Conservation (phyloP, 1,140 invertebrate genomes). For the Eriosoma lanigerum region DNA sequence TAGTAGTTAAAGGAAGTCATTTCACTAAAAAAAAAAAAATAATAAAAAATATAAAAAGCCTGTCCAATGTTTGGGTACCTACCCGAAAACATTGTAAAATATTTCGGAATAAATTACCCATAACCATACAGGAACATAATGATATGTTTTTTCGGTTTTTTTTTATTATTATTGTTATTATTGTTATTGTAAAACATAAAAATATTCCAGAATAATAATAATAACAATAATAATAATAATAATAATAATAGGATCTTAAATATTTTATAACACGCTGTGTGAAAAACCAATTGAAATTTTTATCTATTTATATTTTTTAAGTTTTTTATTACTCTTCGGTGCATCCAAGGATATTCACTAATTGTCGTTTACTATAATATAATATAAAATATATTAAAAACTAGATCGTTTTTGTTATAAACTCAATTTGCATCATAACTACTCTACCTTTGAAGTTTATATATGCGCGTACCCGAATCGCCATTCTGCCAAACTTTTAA, state of each 20-base stretch:
- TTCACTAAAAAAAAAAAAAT: constrained; percentile 1
- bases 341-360: too few relatives aligned
- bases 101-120: constrained; percentile 30
- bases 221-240: too few relatives aligned
- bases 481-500: too few relatives aligned
- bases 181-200: constrained; percentile 15
- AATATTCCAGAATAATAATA: constrained; percentile 13
- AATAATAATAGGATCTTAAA: constrained; percentile 8
- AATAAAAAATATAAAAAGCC: too few relatives aligned
- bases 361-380: too few relatives aligned
- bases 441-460: too few relatives aligned
- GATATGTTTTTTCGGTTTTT: constrained; percentile 1
- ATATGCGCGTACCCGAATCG: too few relatives aligned
- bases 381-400: too few relatives aligned
- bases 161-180: too few relatives aligned
- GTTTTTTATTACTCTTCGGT: background rate
- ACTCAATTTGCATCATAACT: too few relatives aligned
- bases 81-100: constrained; percentile 16
- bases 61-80: background rate
- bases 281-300: constrained; percentile 1
- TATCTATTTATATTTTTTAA: too few relatives aligned
- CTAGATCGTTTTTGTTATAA: too few relatives aligned
- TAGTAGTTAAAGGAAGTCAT: constrained; percentile 12
- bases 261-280: background rate
- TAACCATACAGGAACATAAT: background rate